phyloP scores from a whole-genome alignment of 1,140 invertebrate genomes.

The Apolygus lucorum region DNA sequence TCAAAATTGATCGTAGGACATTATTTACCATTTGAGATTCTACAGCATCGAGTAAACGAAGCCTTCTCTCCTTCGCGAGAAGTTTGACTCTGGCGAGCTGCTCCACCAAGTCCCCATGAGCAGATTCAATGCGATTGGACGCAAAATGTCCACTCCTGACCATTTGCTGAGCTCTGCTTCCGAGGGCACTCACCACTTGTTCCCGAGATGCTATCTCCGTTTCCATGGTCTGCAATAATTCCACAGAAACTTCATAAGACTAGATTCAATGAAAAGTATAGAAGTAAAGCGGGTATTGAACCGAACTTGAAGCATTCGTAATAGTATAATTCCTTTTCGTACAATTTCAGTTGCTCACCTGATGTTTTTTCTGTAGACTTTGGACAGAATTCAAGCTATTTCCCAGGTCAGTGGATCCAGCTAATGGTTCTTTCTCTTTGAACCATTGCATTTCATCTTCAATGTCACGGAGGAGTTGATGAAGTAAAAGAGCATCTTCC shows the following conservation, averaged over 20 bases:
- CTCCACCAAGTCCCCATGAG: constrained; percentile 53
- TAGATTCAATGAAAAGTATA: constrained; percentile 6
- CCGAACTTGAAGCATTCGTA: too few species aligned
- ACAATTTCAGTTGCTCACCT: too few species aligned
- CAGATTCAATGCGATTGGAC: constrained; percentile 55
- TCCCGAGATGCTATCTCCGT: constrained; percentile 74
- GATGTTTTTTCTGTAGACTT: constrained; percentile 93
- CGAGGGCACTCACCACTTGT: constrained; percentile 62
- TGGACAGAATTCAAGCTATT: constrained; percentile 83
- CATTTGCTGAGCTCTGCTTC: constrained; percentile 64
- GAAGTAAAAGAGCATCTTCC: constrained; percentile 73
- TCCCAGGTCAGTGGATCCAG: constrained; percentile 66
- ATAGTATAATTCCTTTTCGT: too few species aligned
- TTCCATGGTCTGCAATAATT: constrained; percentile 51
- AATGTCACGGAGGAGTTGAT: constrained; percentile 75
- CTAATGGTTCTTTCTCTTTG: constrained; percentile 74
- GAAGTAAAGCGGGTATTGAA: too few species aligned
- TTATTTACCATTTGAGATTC: constrained; percentile 67
- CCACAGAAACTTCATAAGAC: neutral
- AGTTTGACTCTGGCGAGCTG: constrained; percentile 58
- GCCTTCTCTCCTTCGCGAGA: constrained; percentile 56
- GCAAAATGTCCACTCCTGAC: constrained; percentile 77
- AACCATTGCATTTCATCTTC: constrained; percentile 81
- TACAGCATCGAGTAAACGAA: constrained; percentile 67
- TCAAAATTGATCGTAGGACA: neutral